phyloP scores from a whole-genome alignment of 1,140 invertebrate species.

The Stegodyphus dumicola region DNA sequence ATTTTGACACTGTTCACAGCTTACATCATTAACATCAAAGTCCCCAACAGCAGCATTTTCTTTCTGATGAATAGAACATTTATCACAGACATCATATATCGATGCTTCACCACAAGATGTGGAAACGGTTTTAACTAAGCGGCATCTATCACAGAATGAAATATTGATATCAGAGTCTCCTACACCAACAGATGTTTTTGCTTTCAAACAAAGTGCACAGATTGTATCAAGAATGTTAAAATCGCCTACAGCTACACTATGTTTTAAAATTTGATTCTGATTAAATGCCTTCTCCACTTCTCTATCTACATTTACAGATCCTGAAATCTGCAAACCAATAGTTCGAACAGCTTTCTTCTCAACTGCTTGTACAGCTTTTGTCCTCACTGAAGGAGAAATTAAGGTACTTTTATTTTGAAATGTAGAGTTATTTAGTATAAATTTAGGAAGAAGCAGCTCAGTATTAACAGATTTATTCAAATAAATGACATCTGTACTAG shows the following conservation, averaged over 20 bases:
- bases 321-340: conserved; percentile 5
- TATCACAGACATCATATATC: conserved; percentile 19
- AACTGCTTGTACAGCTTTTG: conserved; percentile 33
- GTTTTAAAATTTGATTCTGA: not conserved
- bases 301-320: not conserved
- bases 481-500: not conserved
- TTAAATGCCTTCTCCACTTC: not conserved
- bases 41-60: conserved; percentile 64
- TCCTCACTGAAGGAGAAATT: not conserved
- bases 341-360: conserved; percentile 10
- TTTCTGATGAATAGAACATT: conserved; percentile 47
- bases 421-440: no score
- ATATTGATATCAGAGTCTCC: conserved; percentile 63
- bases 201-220: conserved; percentile 71
- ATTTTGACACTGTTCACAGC: conserved; percentile 61
- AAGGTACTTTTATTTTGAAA: conserved; percentile 21
- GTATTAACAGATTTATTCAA: conserved; percentile 3
- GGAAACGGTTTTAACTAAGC: conserved; percentile 26
- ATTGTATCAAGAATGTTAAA: conserved; percentile 69
- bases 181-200: conserved; percentile 69
- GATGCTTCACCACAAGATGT: not conserved
- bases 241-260: conserved; percentile 69
- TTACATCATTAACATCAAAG: conserved; percentile 50
- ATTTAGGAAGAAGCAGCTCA: not conserved
- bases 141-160: conserved; percentile 63